phyloP scores from a whole-genome alignment of 2,888 invertebrate species.

The Himalopsyche kuldschensis region DNA sequence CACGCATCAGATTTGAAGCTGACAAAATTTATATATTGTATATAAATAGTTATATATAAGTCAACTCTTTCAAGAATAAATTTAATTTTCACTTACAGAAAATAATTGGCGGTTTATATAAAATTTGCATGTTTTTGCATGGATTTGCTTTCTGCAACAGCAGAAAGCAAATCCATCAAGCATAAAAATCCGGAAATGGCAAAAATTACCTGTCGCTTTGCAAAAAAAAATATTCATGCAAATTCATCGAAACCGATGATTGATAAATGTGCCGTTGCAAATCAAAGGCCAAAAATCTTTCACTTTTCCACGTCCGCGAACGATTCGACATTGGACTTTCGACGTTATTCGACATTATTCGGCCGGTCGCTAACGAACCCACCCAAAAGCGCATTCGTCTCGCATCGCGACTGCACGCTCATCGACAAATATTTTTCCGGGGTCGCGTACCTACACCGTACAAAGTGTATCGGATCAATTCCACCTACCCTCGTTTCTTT shows the following conservation, averaged over 20 bases:
- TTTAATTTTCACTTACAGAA: too few relatives aligned
- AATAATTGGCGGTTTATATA: neutral
- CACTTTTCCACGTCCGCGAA: neutral
- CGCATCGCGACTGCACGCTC: conserved; percentile 9
- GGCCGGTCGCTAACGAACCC: conserved; percentile 26
- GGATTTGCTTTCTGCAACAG: neutral
- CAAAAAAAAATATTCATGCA: neutral
- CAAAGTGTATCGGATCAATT: conserved; percentile 41
- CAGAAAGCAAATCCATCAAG: neutral
- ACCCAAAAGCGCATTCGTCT: conserved; percentile 19
- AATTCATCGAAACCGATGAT: conserved; percentile 1
- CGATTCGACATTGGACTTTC: neutral
- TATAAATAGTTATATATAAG: too few relatives aligned
- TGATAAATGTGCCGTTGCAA: neutral
- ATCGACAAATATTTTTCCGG: conserved; percentile 26
- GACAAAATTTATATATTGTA: too few relatives aligned
- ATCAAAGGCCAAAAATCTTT: neutral
- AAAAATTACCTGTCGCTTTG: neutral
- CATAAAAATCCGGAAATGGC: neutral
- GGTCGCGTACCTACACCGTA: conserved; percentile 12
- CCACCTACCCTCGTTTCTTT: conserved; percentile 39
- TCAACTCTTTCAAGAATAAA: too few relatives aligned
- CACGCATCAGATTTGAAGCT: too few relatives aligned
- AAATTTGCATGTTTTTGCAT: neutral
- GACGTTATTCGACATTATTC: neutral